Percentiles rank a stretch among this genome's conserved stretches.
phyloP scores from a whole-genome alignment of 1,140 invertebrate genomes.

The Tribolium castaneum region DNA sequence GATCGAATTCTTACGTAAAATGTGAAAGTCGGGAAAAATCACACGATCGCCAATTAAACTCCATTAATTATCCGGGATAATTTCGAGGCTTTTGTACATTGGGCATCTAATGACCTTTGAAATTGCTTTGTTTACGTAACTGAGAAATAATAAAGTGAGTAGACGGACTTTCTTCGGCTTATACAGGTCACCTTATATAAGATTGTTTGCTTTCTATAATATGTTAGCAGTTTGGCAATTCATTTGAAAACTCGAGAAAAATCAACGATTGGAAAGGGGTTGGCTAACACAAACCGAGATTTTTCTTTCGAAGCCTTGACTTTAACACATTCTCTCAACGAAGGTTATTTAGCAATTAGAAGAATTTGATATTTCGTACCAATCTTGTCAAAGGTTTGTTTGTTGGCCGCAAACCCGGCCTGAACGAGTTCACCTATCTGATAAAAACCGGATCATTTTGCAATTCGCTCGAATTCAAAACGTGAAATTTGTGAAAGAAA shows the following conservation, averaged over 20 bases:
- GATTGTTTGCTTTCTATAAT: constrained; percentile 32
- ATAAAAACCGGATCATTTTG: not conserved
- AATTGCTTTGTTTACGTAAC: constrained; percentile 23
- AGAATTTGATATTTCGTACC: not conserved
- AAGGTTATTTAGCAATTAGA: not conserved
- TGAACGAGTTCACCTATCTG: not conserved
- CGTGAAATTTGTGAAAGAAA: not conserved
- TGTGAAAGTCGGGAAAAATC: constrained; percentile 21
- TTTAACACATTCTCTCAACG: not conserved
- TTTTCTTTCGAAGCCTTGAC: not conserved
- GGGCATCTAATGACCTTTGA: constrained; percentile 17
- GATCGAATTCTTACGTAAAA: not conserved
- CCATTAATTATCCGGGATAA: constrained; percentile 12
- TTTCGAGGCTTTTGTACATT: not conserved
- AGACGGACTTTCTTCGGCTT: not conserved
- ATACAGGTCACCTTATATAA: constrained; percentile 35
- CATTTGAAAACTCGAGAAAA: not conserved
- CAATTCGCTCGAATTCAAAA: not conserved
- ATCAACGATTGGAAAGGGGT: not conserved
- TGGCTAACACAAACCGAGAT: not conserved
- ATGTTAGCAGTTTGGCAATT: not conserved
- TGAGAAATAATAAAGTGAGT: constrained; percentile 2
- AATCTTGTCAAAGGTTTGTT: not conserved
- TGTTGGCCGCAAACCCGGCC: not conserved
- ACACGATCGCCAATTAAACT: constrained; percentile 11